These are phyloP conservation scores for Neotoxoptera formosana DNA, from an alignment of 1,140 invertebrate genomes.

Conservation along the genomic window DNA sequence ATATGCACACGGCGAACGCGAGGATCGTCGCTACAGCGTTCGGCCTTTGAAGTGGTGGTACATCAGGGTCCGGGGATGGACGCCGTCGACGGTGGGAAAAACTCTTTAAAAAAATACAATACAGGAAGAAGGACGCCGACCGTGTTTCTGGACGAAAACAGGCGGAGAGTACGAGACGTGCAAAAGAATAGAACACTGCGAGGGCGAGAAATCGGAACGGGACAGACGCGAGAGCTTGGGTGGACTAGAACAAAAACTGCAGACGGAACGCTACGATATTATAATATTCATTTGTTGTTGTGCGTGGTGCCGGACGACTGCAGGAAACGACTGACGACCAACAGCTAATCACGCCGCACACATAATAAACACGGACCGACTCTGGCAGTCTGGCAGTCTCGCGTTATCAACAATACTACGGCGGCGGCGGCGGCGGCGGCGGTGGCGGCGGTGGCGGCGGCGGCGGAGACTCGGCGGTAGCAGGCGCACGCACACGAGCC, in stretches of 20 bases:
- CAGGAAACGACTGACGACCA: slow-evolving; percentile 25
- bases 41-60: no score
- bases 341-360: slow-evolving; percentile 41
- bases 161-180: no score
- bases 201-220: not conserved
- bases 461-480: not conserved
- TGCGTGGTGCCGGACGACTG: not conserved
- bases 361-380: slow-evolving; percentile 14
- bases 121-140: not conserved
- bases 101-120: not conserved
- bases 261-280: not conserved
- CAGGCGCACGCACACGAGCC: slow-evolving; percentile 16
- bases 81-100: not conserved
- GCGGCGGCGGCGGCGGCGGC: not conserved
- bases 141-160: not conserved
- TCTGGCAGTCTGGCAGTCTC: not conserved
- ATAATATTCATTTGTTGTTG: not conserved
- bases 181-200: not conserved
- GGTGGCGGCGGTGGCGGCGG: not conserved
- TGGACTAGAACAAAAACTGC: not conserved
- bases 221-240: not conserved
- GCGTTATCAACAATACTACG: slow-evolving; percentile 4
- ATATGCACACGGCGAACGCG: not conserved
- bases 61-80: not conserved
- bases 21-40: not conserved